phyloP scores from a whole-genome alignment of 2,797 vertebrate species.

The Hoplostethus mediterraneus region DNA sequence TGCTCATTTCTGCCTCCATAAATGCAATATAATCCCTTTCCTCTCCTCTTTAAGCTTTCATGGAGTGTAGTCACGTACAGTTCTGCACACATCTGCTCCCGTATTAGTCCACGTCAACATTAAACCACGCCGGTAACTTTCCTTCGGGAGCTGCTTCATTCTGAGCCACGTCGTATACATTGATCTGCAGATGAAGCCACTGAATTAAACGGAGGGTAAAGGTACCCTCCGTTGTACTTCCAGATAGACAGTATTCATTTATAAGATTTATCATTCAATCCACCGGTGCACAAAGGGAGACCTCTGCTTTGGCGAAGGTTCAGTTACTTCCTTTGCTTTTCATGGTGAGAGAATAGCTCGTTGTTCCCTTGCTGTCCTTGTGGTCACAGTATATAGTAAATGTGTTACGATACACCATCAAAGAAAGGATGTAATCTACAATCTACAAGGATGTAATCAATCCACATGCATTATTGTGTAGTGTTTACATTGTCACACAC shows the following conservation, averaged over 20 bases:
- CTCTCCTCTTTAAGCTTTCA: conserved; percentile 63
- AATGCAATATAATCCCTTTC: conserved; percentile 72
- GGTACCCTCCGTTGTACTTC: no score
- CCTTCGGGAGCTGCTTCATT: neutral
- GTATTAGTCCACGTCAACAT: conserved; percentile 28
- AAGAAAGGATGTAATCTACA: neutral
- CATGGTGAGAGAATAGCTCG: neutral
- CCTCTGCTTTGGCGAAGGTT: neutral
- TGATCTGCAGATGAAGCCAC: no score
- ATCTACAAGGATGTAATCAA: no score
- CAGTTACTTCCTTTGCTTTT: neutral
- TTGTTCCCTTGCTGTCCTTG: neutral
- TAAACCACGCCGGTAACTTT: neutral
- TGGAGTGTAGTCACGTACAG: conserved; percentile 29
- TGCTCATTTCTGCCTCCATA: conserved; percentile 36
- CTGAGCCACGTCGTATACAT: no score
- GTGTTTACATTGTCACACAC: neutral
- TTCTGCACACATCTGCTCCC: conserved; percentile 56
- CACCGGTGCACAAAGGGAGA: neutral
- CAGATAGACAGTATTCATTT: neutral
- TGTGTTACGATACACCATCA: neutral
- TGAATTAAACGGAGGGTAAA: no score
- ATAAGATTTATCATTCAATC: neutral
- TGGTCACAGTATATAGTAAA: neutral
- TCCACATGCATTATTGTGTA: neutral